These are phyloP conservation scores for Spisula subtruncata DNA, from an alignment of 2,888 invertebrate species.

Conservation along the genomic window DNA sequence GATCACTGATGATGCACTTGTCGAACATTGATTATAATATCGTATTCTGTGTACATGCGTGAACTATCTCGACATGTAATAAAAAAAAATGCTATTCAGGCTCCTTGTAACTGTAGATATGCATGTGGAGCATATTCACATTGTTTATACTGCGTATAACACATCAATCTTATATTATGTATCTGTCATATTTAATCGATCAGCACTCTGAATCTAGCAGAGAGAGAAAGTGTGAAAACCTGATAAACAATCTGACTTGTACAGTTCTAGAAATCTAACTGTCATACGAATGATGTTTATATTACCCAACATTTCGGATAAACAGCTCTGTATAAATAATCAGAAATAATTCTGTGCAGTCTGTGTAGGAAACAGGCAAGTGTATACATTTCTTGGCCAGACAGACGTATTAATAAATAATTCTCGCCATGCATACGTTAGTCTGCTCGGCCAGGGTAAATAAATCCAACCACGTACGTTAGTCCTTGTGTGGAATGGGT, in stretches of 20 bases:
- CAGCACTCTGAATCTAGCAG: background rate
- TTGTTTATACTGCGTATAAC: background rate
- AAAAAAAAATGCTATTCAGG: no score
- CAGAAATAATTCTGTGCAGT: no score
- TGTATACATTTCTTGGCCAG: background rate
- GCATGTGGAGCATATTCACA: background rate
- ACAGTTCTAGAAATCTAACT: background rate
- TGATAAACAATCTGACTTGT: background rate
- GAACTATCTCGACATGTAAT: no score
- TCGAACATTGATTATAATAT: no score
- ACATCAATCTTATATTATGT: background rate
- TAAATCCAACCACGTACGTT: no score
- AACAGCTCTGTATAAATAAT: background rate
- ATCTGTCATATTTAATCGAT: background rate
- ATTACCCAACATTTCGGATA: background rate
- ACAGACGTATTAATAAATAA: background rate
- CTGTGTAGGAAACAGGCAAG: background rate
- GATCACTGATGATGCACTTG: no score
- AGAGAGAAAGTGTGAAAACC: background rate
- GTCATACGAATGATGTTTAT: background rate
- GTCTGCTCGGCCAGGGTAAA: background rate
- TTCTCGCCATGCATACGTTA: background rate
- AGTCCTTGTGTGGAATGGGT: no score
- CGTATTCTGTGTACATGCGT: no score
- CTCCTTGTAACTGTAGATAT: background rate